Percentiles rank a stretch among this genome's conserved stretches.
Evolutionary conservation across 2,113 vertebrate species (phyloP).

Genomic region (Lonchura striata): DNA sequence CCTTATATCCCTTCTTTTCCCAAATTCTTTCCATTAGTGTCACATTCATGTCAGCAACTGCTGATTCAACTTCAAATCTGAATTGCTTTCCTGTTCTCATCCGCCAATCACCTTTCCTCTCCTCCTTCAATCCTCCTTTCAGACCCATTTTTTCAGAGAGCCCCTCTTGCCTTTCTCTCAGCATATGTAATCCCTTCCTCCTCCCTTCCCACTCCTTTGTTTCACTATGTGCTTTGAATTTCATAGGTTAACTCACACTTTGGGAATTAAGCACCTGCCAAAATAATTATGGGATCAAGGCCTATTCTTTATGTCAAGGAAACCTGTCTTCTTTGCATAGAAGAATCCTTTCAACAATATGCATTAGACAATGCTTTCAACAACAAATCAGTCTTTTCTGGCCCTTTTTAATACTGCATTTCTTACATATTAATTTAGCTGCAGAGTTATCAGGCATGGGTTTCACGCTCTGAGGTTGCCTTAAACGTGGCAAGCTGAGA

Average conservation of each 20-base stretch:
- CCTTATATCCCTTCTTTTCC: constrained; percentile 22
- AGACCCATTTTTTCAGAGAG: neutral
- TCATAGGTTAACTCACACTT: constrained; percentile 46
- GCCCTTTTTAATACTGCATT: neutral
- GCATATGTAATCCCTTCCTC: constrained; percentile 46
- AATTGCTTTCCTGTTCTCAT: constrained; percentile 32
- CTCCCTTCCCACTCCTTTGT: constrained; percentile 41
- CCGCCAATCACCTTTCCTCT: neutral
- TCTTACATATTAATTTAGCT: constrained; percentile 13
- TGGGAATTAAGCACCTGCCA: constrained; percentile 63
- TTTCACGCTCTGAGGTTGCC: neutral
- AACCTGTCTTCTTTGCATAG: neutral
- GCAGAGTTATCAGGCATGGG: neutral
- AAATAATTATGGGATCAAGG: constrained; percentile 53
- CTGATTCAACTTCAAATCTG: constrained; percentile 50
- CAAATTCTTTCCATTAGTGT: constrained; percentile 53
- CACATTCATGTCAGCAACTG: constrained; percentile 33
- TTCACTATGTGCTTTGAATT: constrained; percentile 34
- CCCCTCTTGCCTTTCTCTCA: constrained; percentile 36
- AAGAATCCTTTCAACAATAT: constrained; percentile 7
- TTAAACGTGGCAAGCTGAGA: neutral
- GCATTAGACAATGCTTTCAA: constrained; percentile 1
- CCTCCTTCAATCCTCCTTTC: constrained; percentile 17
- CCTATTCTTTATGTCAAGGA: constrained; percentile 23
- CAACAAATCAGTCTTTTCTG: constrained; percentile 28